A percentile compares a stretch with the other conserved stretches of the same genome.
Evolutionary conservation across 2,113 vertebrate genomes (phyloP).

Genomic region (Chaetorhynchus papuensis): DNA sequence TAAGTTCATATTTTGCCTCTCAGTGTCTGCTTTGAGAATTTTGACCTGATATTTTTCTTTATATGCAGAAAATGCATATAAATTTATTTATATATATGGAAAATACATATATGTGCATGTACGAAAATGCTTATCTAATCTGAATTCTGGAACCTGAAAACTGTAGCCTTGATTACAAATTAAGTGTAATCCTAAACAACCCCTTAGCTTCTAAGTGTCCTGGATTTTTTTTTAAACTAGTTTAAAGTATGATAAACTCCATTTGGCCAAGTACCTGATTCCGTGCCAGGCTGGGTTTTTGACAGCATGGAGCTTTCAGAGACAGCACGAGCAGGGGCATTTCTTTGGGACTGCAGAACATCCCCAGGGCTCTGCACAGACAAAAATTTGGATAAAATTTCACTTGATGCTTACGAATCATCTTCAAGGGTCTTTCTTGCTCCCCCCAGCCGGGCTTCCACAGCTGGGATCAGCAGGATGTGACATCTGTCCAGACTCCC

Average conservation of each 20-base stretch:
- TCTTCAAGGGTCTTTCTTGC: neutral
- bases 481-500: conserved; percentile 21
- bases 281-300: neutral
- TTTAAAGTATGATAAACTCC: neutral
- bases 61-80: neutral
- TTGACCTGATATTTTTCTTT: neutral
- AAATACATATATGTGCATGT: neutral
- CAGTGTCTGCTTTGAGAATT: neutral
- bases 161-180: neutral
- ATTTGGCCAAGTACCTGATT: neutral
- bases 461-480: conserved; percentile 56
- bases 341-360: neutral
- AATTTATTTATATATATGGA: neutral
- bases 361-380: neutral
- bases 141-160: neutral
- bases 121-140: neutral
- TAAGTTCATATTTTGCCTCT: neutral
- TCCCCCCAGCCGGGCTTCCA: neutral
- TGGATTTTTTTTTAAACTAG: neutral
- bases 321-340: neutral
- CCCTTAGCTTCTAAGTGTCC: neutral
- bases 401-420: neutral
- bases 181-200: neutral
- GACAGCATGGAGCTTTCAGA: neutral
- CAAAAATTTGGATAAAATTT: neutral